These are phyloP conservation scores for Menidia beryllina DNA, from an alignment of 2,113 vertebrate species.

Conservation along the genomic window DNA sequence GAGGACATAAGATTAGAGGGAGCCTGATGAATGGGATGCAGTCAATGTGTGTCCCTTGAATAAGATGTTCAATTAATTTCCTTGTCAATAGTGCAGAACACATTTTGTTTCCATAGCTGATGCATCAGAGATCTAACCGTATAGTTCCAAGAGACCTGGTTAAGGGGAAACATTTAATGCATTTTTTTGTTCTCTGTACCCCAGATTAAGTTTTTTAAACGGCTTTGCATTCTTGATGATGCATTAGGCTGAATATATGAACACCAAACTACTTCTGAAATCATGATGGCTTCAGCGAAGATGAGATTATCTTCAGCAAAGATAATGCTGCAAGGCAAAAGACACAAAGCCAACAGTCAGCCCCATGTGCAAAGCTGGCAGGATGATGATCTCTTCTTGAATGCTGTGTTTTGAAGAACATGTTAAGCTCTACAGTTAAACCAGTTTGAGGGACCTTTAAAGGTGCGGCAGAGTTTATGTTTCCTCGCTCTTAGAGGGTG, in stretches of 20 bases:
- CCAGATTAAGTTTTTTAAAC: background rate
- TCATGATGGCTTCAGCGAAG: constrained; percentile 4
- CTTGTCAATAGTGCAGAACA: background rate
- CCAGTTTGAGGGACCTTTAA: constrained; percentile 53
- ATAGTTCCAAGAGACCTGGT: no score
- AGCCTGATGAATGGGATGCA: background rate
- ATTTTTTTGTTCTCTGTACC: background rate
- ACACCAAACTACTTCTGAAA: background rate
- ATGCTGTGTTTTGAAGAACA: constrained; percentile 2
- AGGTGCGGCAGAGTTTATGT: constrained; percentile 66
- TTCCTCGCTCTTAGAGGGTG: constrained; percentile 66
- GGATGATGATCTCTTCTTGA: constrained; percentile 21
- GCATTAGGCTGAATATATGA: background rate
- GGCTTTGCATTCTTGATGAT: background rate
- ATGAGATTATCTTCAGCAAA: constrained; percentile 5
- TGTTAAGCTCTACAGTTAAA: constrained; percentile 40
- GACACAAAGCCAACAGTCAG: constrained; percentile 5
- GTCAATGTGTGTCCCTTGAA: background rate
- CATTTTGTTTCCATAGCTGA: background rate
- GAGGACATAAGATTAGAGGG: constrained; percentile 20
- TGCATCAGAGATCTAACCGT: background rate
- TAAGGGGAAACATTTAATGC: no score
- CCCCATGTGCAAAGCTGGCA: background rate
- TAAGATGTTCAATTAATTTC: background rate
- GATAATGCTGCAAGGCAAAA: constrained; percentile 11